Conservation (phyloP, 1,140 invertebrate species). For the Laupala kohalensis region DNA sequence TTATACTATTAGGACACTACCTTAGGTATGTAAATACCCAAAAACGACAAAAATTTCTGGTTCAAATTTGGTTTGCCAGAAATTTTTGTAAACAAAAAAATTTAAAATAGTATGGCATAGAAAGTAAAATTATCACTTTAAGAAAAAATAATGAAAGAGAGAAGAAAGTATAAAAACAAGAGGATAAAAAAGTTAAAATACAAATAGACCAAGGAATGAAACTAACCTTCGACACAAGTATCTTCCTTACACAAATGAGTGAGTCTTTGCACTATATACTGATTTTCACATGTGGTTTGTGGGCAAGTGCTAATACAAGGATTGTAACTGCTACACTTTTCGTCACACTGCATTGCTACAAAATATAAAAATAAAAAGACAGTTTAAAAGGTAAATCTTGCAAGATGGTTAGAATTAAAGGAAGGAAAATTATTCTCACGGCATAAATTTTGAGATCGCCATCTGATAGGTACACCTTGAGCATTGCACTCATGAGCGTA, state of each 20-base stretch:
- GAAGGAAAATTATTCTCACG: slow-evolving; percentile 42
- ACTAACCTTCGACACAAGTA: slow-evolving; percentile 56
- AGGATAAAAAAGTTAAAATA: too few species aligned
- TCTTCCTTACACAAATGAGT: slow-evolving; percentile 52
- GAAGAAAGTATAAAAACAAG: too few species aligned
- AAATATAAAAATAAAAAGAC: slow-evolving; percentile 5
- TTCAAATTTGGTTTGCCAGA: too few species aligned
- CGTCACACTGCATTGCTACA: slow-evolving; percentile 75
- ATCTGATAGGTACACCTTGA: slow-evolving; percentile 37
- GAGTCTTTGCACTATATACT: slow-evolving; percentile 38
- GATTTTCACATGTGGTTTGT: slow-evolving; percentile 67
- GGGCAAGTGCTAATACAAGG: slow-evolving; percentile 72
- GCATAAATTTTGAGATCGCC: slow-evolving; percentile 67
- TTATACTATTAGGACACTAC: too few species aligned
- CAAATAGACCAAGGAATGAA: too few species aligned
- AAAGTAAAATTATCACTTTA: too few species aligned
- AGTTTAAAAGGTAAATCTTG: not conserved
- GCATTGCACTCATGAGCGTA: slow-evolving; percentile 69
- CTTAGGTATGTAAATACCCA: too few species aligned
- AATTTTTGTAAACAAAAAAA: too few species aligned
- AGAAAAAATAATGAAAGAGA: too few species aligned
- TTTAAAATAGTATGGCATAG: too few species aligned
- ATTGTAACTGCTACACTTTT: slow-evolving; percentile 59
- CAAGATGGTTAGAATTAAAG: not conserved
- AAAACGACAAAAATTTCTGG: too few species aligned